Base-by-base conservation (phyloP, 2,113 vertebrate species). In the Casuarius casuarius region DNA sequence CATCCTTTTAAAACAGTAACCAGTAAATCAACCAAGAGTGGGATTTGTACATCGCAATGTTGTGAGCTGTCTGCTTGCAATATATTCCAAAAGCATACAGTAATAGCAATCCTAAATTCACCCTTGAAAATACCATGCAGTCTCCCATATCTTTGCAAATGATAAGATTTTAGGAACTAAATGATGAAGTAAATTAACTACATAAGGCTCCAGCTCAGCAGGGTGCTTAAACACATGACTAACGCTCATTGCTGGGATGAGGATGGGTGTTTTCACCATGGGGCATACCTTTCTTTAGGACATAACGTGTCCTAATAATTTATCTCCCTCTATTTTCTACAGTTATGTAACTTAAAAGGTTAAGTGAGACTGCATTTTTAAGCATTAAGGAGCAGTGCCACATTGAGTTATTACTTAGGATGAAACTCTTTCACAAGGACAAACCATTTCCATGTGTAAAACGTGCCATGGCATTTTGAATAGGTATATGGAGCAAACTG, bases 241-340 rank as follows among this genome's bases (percentile, higher is more conserved):
- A 17, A 58, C 40, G 54, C 18, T 29, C 10, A 2, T 20, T 4
- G 0, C 0, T 59, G 83, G 46, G 54, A 33, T 86, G 63, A 44
- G 83, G 93, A 67, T n/a, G 29, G 28, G 4, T 40, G 17, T 80
- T 90, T 90, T 38, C 59, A 35, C 49, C 17, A 16, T 42, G 19
- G 31, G 46, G 2, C 9, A 17, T 87, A 21, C 22, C 33, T 52
- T 44, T 15, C 12, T 11, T 78, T 56, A 74, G 59, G 26, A 63
- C 25, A 17, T 5, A 85, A 49, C 19, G 52, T 46, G 31, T 21
- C 38, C 38, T 38, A 38, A 38, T 78, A 33, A 31, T 63, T 86
- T 59, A 83, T 77, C 35, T 90, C 15, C 46, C 25, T 73, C 29
- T 70, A 1, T 83, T 88, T 96, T 31, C 44, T 68, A 5, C 40